A percentile compares a stretch with the other conserved stretches of the same genome.
Evolutionary conservation across 2,888 invertebrate species (phyloP).

Genomic region (Caenorhabditis panamensis): DNA sequence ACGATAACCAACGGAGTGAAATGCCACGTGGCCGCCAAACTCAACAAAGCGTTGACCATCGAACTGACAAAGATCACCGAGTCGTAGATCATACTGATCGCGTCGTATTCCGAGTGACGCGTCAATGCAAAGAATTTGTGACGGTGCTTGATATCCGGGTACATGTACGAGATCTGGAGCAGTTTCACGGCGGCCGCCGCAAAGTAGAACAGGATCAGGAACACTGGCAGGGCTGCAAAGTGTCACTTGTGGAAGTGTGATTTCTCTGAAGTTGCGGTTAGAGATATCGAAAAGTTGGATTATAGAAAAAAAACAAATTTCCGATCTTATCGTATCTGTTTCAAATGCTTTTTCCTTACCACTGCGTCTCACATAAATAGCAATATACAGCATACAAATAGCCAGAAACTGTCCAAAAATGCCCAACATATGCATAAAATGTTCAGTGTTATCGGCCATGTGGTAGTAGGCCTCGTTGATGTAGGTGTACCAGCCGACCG

Average conservation of each 20-base stretch:
- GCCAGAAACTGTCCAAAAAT: not conserved
- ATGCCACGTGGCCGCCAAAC: slow-evolving; percentile 31
- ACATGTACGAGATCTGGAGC: not conserved
- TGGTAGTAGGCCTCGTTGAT: slow-evolving; percentile 37
- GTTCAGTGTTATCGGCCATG: not conserved
- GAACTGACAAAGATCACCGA: slow-evolving; percentile 12
- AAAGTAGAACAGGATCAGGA: slow-evolving; percentile 32
- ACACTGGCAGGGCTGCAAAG: slow-evolving; percentile 23
- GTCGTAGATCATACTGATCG: slow-evolving; percentile 31
- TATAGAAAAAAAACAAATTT: not conserved
- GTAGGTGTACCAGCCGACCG: slow-evolving; percentile 31
- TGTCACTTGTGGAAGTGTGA: too few relatives aligned
- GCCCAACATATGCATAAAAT: not conserved
- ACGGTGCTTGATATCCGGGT: not conserved
- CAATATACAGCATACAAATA: slow-evolving; percentile 12
- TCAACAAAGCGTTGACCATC: slow-evolving; percentile 8
- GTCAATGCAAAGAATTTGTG: not conserved
- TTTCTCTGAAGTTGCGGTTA: not conserved
- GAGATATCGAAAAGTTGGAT: not conserved
- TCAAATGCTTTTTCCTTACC: slow-evolving; percentile 11
- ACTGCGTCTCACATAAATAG: slow-evolving; percentile 22
- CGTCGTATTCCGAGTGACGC: slow-evolving; percentile 26
- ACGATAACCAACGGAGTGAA: slow-evolving; percentile 44
- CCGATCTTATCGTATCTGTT: too few relatives aligned
- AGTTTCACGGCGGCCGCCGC: slow-evolving; percentile 13